Percentiles rank a stretch among this genome's conserved stretches.
These are phyloP conservation scores for Oscheius sp. DNA, from an alignment of 2,888 invertebrate species.

Conservation along the genomic window DNA sequence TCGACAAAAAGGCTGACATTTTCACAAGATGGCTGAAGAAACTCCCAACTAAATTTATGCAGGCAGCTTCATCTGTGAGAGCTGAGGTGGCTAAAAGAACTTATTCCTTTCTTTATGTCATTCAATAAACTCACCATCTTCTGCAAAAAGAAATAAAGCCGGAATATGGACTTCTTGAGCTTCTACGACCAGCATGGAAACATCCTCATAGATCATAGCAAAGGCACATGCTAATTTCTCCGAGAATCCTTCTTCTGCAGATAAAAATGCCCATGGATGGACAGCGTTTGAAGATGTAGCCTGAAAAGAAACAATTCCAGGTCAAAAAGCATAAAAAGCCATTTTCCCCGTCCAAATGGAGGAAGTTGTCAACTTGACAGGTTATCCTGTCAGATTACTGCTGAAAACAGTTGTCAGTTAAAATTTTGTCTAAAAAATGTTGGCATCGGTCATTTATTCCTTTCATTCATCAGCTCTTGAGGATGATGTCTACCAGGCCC, in stretches of 20 bases:
- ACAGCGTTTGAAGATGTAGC: background rate
- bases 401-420: too few relatives aligned
- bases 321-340: background rate
- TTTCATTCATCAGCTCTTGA: too few relatives aligned
- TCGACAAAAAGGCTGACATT: conserved; percentile 15
- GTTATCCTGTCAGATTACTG: too few relatives aligned
- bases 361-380: too few relatives aligned
- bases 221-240: conserved; percentile 13
- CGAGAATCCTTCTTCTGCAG: background rate
- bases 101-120: background rate
- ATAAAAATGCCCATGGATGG: conserved; percentile 15
- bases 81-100: background rate
- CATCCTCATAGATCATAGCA: conserved; percentile 26
- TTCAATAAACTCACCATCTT: conserved; percentile 25
- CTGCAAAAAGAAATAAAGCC: conserved; percentile 25
- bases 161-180: conserved; percentile 26
- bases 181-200: conserved; percentile 11
- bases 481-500: too few relatives aligned
- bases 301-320: conserved; percentile 2
- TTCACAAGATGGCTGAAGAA: conserved; percentile 8
- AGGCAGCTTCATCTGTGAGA: conserved; percentile 13
- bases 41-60: conserved; percentile 7
- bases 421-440: too few relatives aligned
- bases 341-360: too few relatives aligned
- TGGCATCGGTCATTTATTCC: too few relatives aligned